A percentile compares a stretch with the other conserved stretches of the same genome.
These are phyloP conservation scores for Diachasmimorpha longicaudata DNA, from an alignment of 1,140 invertebrate genomes.

Conservation along the genomic window DNA sequence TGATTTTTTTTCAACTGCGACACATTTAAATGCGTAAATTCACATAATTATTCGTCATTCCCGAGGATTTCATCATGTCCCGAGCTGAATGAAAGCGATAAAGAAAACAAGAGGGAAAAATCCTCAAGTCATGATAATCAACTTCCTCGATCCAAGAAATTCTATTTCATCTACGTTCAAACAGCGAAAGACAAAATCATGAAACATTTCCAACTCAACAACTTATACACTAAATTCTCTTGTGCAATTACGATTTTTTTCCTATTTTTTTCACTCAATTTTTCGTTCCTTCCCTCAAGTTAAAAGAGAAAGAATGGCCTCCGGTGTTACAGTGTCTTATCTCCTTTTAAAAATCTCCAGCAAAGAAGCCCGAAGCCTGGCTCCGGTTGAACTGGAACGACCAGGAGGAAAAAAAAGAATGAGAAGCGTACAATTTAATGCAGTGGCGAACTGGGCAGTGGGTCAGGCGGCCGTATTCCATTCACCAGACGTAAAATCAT, in stretches of 20 bases:
- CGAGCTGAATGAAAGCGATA: too few species aligned
- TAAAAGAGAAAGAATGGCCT: not conserved
- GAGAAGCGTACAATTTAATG: conserved; percentile 30
- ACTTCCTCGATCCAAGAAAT: too few species aligned
- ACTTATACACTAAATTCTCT: not conserved
- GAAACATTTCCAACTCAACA: not conserved
- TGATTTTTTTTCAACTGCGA: too few species aligned
- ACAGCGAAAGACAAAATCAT: too few species aligned
- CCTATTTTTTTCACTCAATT: too few species aligned
- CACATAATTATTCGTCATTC: too few species aligned
- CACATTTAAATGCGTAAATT: too few species aligned
- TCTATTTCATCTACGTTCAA: too few species aligned
- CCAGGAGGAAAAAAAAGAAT: conserved; percentile 7
- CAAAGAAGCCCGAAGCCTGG: conserved; percentile 1
- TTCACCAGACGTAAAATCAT: conserved; percentile 25
- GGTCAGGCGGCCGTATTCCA: conserved; percentile 33
- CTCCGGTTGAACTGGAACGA: not conserved
- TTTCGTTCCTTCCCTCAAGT: not conserved
- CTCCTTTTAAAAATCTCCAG: not conserved
- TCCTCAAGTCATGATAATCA: too few species aligned
- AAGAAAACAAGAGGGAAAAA: too few species aligned
- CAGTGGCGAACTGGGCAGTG: conserved; percentile 32
- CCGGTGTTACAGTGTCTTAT: not conserved
- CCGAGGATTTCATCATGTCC: too few species aligned
- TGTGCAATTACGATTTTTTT: too few species aligned